A percentile compares a stretch with the other conserved stretches of the same genome.
These are phyloP conservation scores for Luscinia luscinia DNA, from an alignment of 2,797 vertebrate species.

Conservation along the genomic window DNA sequence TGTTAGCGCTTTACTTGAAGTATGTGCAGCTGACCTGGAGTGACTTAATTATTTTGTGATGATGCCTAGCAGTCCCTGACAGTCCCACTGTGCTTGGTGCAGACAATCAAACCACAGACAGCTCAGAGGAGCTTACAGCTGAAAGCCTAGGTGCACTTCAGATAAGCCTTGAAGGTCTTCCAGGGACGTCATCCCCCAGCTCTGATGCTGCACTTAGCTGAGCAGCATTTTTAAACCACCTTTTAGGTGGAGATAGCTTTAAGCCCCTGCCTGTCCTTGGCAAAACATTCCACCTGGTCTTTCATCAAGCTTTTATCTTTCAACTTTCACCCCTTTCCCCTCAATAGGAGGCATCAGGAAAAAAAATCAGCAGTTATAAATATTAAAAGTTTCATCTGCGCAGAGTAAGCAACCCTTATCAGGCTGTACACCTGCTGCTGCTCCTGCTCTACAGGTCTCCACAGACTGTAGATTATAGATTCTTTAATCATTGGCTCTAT, in stretches of 20 bases:
- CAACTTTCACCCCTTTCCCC: not conserved
- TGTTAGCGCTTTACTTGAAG: not conserved
- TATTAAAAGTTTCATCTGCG: constrained; percentile 63
- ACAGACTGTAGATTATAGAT: constrained; percentile 59
- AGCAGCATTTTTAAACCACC: not conserved
- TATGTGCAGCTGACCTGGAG: not conserved
- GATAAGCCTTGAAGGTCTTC: not conserved
- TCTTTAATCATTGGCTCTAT: constrained; percentile 53
- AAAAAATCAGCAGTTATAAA: constrained; percentile 48
- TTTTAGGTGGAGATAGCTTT: not conserved
- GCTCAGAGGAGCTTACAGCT: not conserved
- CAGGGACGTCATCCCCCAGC: not conserved
- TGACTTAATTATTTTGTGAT: not conserved
- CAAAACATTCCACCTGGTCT: constrained; percentile 1
- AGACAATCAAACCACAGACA: not conserved
- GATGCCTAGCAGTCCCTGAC: not conserved
- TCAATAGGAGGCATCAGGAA: not conserved
- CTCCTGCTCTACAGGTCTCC: constrained; percentile 28
- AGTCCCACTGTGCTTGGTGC: not conserved
- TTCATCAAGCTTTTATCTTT: constrained; percentile 57
- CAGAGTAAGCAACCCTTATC: constrained; percentile 42
- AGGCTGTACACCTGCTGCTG: constrained; percentile 44
- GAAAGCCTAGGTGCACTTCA: not conserved
- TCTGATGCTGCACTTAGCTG: not conserved
- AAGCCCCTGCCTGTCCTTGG: constrained; percentile 38